Conservation (phyloP, 92 coral and sea anemone species). For the Siderastrea siderea region DNA sequence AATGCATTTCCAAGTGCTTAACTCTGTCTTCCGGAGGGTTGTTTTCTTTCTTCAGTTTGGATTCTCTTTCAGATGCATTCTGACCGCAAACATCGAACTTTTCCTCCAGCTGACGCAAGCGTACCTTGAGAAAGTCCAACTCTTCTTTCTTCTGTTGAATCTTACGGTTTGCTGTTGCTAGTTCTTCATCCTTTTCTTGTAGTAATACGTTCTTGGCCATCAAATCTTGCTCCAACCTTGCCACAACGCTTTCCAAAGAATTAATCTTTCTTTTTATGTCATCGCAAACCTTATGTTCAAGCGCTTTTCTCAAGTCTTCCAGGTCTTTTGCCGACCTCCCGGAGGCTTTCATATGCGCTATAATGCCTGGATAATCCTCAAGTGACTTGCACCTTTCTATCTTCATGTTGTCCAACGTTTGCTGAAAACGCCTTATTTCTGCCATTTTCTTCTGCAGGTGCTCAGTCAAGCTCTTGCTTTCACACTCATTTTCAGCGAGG, state of each 20-base stretch:
- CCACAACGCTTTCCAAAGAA: not conserved
- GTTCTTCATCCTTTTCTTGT: not conserved
- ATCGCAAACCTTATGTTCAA: not conserved
- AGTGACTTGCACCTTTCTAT: not conserved
- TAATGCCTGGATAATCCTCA: not conserved
- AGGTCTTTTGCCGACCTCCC: not conserved
- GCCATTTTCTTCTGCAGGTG: not conserved
- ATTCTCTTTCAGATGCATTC: conserved; percentile 4
- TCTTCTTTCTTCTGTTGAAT: not conserved
- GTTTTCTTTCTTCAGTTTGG: not conserved
- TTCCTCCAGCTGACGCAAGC: conserved; percentile 1
- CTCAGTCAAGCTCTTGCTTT: not conserved
- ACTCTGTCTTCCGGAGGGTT: not conserved
- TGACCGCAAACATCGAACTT: not conserved
- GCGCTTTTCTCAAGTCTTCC: not conserved
- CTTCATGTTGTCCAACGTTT: not conserved
- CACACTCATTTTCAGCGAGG: not conserved
- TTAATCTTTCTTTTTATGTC: not conserved
- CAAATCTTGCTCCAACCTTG: not conserved
- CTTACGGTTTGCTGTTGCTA: not conserved
- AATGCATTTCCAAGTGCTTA: not conserved
- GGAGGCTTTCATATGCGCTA: not conserved
- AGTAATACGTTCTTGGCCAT: not conserved
- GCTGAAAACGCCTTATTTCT: conserved; percentile 7
- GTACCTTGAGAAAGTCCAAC: not conserved